Evolutionary conservation across 2,113 vertebrate species (phyloP).

Genomic region (Illadopsis cleaveri): DNA sequence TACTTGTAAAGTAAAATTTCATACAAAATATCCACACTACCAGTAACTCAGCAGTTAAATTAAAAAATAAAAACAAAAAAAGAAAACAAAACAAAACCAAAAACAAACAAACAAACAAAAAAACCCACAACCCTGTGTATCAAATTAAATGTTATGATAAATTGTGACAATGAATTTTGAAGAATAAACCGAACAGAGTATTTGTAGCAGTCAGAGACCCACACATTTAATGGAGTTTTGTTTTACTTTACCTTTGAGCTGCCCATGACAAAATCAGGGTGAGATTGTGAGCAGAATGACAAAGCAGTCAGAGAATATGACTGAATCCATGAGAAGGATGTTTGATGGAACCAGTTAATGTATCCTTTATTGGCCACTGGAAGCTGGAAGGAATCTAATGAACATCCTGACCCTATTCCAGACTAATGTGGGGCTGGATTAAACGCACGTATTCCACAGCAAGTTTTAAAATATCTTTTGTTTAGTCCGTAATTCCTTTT

Average conservation of each 20-base stretch:
- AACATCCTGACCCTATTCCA: neutral
- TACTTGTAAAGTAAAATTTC: neutral
- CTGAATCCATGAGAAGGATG: neutral
- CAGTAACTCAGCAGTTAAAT: neutral
- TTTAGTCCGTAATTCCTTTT: neutral
- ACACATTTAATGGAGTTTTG: accelerated
- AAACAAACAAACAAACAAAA: neutral
- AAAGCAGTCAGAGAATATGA: neutral
- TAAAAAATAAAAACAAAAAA: neutral
- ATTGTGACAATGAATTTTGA: neutral
- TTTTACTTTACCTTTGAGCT: neutral
- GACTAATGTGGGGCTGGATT: neutral
- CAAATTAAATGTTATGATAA: neutral
- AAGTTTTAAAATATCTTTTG: neutral
- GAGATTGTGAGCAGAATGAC: neutral
- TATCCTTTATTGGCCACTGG: neutral
- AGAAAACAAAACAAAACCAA: too few relatives aligned
- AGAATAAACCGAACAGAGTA: neutral
- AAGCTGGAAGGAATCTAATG: neutral
- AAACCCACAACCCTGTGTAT: neutral
- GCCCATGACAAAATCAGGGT: neutral
- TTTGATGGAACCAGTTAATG: neutral
- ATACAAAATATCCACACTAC: neutral
- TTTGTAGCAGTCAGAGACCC: neutral
- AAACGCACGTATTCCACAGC: neutral